A percentile compares a stretch with the other conserved stretches of the same genome.
phyloP scores from a whole-genome alignment of 2,113 vertebrate genomes.

The Sceloporus undulatus region DNA sequence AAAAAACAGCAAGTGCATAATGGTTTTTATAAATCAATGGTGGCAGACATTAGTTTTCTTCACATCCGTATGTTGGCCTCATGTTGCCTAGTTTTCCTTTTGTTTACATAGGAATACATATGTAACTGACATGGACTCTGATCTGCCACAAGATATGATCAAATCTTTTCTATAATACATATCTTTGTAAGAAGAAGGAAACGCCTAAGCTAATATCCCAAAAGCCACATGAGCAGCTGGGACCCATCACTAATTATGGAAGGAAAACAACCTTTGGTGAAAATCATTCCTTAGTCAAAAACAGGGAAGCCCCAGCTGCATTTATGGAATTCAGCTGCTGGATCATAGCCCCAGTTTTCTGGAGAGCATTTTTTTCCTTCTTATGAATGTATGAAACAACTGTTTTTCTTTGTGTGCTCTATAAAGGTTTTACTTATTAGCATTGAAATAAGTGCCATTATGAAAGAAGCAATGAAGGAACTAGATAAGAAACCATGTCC shows the following conservation, averaged over 20 bases:
- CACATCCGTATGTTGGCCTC: neutral
- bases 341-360: neutral
- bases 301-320: neutral
- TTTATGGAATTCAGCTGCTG: neutral
- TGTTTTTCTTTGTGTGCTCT: neutral
- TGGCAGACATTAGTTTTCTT: neutral
- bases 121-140: neutral
- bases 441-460: neutral
- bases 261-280: neutral
- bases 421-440: neutral
- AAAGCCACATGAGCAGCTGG: slow-evolving; percentile 1
- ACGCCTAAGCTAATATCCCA: neutral
- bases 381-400: neutral
- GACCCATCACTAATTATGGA: neutral
- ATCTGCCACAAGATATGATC: neutral
- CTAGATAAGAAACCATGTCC: no score
- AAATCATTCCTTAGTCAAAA: neutral
- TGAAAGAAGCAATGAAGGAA: no score
- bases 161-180: neutral
- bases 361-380: neutral
- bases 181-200: slow-evolving; percentile 6
- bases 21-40: neutral
- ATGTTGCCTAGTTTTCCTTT: neutral
- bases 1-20: neutral
- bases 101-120: neutral